phyloP scores from a whole-genome alignment of 2,888 invertebrate species.

The Cryptus viduatorius region DNA sequence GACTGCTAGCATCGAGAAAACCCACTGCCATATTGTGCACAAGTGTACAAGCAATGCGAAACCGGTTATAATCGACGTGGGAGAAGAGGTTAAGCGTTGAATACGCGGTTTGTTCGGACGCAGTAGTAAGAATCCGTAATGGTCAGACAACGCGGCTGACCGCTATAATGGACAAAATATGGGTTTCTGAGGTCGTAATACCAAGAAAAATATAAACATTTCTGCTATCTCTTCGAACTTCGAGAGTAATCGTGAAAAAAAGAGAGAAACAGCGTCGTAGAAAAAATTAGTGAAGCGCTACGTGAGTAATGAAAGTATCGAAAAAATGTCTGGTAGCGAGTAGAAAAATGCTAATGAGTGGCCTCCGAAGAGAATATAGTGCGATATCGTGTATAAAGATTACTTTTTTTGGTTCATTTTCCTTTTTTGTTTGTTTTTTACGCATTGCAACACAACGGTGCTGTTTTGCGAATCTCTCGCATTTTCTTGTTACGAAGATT shows the following conservation, averaged over 20 bases:
- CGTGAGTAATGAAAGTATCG: not conserved
- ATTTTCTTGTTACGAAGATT: not conserved
- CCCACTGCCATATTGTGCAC: not conserved
- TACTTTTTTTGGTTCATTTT: not conserved
- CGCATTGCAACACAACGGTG: not conserved
- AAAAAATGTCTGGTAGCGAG: not conserved
- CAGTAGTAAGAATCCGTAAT: slow-evolving; percentile 27
- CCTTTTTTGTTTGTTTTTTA: not conserved
- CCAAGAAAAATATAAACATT: not conserved
- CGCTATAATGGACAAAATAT: not conserved
- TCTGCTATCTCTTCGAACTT: not conserved
- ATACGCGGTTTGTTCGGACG: not conserved
- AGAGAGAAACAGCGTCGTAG: not conserved
- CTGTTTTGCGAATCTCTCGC: not conserved
- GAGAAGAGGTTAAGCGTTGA: not conserved
- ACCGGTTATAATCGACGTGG: not conserved
- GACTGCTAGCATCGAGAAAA: not conserved
- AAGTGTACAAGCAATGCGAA: not conserved
- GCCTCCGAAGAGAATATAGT: not conserved
- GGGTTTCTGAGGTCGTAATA: not conserved
- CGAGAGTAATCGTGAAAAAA: not conserved
- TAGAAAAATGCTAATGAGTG: not conserved
- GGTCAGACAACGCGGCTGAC: slow-evolving; percentile 16
- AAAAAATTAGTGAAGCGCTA: not conserved
- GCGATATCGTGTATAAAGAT: not conserved